Evolutionary conservation across 1,140 invertebrate genomes (phyloP), one percentile per base, ranked within the genome.

Genomic region (Neodiprion virginianus): DNA sequence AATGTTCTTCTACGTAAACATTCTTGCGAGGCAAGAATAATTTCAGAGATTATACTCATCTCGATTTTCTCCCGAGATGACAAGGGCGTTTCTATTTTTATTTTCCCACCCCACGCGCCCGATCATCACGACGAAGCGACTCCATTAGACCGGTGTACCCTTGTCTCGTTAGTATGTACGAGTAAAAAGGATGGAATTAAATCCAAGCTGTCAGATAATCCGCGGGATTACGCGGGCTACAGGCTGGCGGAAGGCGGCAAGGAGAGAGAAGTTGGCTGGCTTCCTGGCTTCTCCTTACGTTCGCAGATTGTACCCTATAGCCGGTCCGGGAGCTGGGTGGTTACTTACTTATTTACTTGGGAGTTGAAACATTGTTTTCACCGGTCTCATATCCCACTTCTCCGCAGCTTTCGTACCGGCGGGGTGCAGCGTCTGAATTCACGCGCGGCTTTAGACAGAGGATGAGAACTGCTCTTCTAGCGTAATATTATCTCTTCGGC

Each of bases 111-210:
- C 28, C 28, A 2, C 5, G 28, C 5, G 28, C 28, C 5, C 28
- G 28, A 40, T 40, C 28, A 40, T 40, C 28, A 3, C 28, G 2
- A 40, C 8, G 53, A 17, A 61, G n/a, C 11, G 53, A 61, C 11
- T 17, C 53, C 53, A 61, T 61, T 61, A 8, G 53, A 61, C n/a
- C 53, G 0, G 5, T 12, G 53, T 40, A 40, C 28, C 28, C 28
- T 61, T 61, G 53, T 61, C 53, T 61, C 53, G 53, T 61, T 61
- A 12, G 53, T 61, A 61, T 17, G 53, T 61, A 61, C 53, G 3
- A 61, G 53, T 61, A 69, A 69, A 69, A 47, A 47, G 67, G 67
- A 69, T 23, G 12, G 40, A 69, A 69, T 69, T 69, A 69, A 69
- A 17, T 69, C 67, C 67, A 69, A 21, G 17, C 17, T 23, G 53